Base-by-base conservation (phyloP, 2,888 invertebrate genomes). In the Chaetogeoica ovagalla region DNA sequence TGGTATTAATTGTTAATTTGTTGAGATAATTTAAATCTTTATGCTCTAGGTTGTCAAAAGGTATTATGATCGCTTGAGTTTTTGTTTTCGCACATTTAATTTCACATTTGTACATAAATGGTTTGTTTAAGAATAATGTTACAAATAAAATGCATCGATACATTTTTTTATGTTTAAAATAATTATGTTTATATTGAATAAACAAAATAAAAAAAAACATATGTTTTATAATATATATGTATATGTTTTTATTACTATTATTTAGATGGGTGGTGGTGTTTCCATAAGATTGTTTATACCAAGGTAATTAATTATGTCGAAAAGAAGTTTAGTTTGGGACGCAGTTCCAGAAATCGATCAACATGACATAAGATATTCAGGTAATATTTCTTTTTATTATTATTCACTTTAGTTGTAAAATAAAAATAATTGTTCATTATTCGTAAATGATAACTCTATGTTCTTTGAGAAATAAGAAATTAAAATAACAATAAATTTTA, bases 331-430 rank as follows among this genome's bases (percentile, higher is more conserved):
- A 2, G 11, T 17, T 70, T 71, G 63, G 52, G 71, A 79, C 23
- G 59, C 52, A 62, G 63, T 71, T 37, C 71, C 79, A 30, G 79
- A 79, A 65, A 39, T 79, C 0, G 79, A 43, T 57, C 63, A 79
- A 71, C 63, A 79, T 17, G 57, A 71, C 43, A 71, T 79, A n/a
- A 62, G 79, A 70, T 79, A 79, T 57, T 15, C 55, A 65, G 79
- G 79, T 79, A 57, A n/a, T 69, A 37, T 70, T 60, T 4, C 2
- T 3, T n/a, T 60, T 60, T 23, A 23, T 21, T 60, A 9, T 23
- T 19, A 55, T 23, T 60, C 13, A 21, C 60, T 13, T 11, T 60
- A 60, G 60, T 23, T 1, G 23, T 23, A 21, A 59, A 59, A 21
- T 59, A 19, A 17, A 55, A 55, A 9, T 19, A 55, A 55, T 55